Evolutionary conservation across 1,140 invertebrate species (phyloP).

Genomic region (Dinoponera quadriceps): DNA sequence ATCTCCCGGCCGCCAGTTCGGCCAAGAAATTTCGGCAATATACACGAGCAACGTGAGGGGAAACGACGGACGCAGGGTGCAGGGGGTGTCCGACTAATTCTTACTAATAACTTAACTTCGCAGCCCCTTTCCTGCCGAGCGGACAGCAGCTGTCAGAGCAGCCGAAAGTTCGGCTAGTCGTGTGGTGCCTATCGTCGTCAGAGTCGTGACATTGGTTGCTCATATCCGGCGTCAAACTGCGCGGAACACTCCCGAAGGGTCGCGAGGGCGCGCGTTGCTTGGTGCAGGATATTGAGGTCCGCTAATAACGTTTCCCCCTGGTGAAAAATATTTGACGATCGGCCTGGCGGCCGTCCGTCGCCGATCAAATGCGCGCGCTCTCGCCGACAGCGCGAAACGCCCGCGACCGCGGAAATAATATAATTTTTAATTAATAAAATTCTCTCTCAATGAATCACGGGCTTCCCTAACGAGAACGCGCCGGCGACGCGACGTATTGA

Average conservation of each 20-base stretch:
- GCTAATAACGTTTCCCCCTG: slow-evolving; percentile 68
- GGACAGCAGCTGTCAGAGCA: slow-evolving; percentile 59
- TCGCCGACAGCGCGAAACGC: not conserved
- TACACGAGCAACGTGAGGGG: not conserved
- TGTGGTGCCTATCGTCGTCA: slow-evolving; percentile 69
- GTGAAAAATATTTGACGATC: slow-evolving; percentile 58
- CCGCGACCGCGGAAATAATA: slow-evolving; percentile 30
- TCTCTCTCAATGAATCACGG: slow-evolving; percentile 34
- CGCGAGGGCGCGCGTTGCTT: not conserved
- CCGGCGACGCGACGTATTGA: not conserved
- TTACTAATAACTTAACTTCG: slow-evolving; percentile 56
- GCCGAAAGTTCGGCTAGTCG: slow-evolving; percentile 47
- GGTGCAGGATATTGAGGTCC: slow-evolving; percentile 73
- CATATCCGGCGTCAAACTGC: slow-evolving; percentile 72
- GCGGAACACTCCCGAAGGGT: slow-evolving; percentile 63
- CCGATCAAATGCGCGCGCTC: slow-evolving; percentile 1
- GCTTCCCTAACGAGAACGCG: slow-evolving; percentile 28
- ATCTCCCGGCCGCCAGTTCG: not conserved
- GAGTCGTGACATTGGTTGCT: slow-evolving; percentile 65
- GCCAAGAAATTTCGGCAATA: not conserved
- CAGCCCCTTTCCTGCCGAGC: not conserved
- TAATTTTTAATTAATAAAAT: slow-evolving; percentile 50
- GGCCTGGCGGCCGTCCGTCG: slow-evolving; percentile 11
- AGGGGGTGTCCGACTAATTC: slow-evolving; percentile 59
- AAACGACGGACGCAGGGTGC: not conserved